phyloP scores from a whole-genome alignment of 2,888 invertebrate genomes.

The Drosophila mayaguana region DNA sequence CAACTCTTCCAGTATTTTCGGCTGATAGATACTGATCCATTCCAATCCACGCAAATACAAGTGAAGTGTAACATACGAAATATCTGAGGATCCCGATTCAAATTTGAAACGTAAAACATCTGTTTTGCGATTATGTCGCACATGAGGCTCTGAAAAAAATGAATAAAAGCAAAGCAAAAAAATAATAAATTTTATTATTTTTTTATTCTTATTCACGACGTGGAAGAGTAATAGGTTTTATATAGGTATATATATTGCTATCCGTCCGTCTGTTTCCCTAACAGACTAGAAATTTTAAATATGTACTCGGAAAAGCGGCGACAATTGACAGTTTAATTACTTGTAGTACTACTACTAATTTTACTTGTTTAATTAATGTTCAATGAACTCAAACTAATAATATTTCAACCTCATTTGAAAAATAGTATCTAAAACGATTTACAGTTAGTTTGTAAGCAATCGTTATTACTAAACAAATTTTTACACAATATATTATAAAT shows the following conservation, averaged over 20 bases:
- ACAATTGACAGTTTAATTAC: too few relatives aligned
- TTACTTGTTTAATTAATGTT: not conserved
- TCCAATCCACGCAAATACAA: constrained; percentile 83
- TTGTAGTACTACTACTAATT: too few relatives aligned
- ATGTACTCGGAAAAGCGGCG: too few relatives aligned
- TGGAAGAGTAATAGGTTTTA: too few relatives aligned
- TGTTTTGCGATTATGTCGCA: constrained; percentile 80
- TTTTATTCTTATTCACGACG: too few relatives aligned
- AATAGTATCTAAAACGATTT: not conserved
- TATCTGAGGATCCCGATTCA: constrained; percentile 74
- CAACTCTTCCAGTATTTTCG: constrained; percentile 56
- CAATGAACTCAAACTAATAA: not conserved
- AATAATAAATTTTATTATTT: not conserved
- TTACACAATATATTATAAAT: not conserved
- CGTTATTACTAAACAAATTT: not conserved
- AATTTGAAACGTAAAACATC: constrained; percentile 83
- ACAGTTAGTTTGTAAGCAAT: not conserved
- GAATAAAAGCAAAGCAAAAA: not conserved
- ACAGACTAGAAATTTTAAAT: too few relatives aligned
- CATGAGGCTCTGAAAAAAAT: constrained; percentile 68
- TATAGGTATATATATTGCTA: too few relatives aligned
- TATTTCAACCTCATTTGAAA: not conserved
- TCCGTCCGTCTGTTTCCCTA: too few relatives aligned
- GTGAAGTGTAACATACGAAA: constrained; percentile 82
- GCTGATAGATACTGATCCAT: constrained; percentile 80